Evolutionary conservation across 2,888 invertebrate genomes (phyloP).

Genomic region (Mythimna impura): DNA sequence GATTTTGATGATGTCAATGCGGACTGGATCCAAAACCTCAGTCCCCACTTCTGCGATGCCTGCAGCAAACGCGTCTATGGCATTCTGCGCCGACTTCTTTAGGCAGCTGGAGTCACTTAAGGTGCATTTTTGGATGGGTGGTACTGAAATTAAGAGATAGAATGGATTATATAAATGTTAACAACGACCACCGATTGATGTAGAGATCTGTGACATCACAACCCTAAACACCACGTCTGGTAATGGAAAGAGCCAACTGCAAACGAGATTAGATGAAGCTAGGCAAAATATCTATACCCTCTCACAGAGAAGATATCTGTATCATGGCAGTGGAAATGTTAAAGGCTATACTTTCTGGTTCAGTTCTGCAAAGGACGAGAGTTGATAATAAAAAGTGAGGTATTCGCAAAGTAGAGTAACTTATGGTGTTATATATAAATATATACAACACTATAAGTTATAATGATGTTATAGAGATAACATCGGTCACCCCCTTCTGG

Average conservation of each 20-base stretch:
- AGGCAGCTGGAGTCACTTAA: conserved; percentile 73
- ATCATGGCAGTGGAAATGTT: too few relatives aligned
- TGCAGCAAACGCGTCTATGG: conserved; percentile 63
- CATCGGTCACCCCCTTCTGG: too few relatives aligned
- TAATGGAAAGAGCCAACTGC: background rate
- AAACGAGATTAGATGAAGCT: background rate
- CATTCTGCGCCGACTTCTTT: conserved; percentile 70
- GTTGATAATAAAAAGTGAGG: too few relatives aligned
- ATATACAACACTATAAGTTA: too few relatives aligned
- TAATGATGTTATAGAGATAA: too few relatives aligned
- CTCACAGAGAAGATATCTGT: background rate
- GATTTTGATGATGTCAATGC: conserved; percentile 73
- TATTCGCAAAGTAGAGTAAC: too few relatives aligned
- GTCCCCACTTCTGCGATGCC: conserved; percentile 77
- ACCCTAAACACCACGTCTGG: background rate
- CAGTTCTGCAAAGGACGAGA: too few relatives aligned
- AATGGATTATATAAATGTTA: background rate
- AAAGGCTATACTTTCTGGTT: too few relatives aligned
- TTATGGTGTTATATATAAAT: too few relatives aligned
- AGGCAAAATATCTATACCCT: background rate
- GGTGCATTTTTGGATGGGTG: conserved; percentile 75
- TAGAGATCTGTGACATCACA: background rate
- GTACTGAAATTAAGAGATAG: conserved; percentile 68
- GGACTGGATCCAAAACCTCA: conserved; percentile 77
- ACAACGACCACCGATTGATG: background rate